Base-by-base conservation (phyloP, 2,113 vertebrate species). In the Progne subis region DNA sequence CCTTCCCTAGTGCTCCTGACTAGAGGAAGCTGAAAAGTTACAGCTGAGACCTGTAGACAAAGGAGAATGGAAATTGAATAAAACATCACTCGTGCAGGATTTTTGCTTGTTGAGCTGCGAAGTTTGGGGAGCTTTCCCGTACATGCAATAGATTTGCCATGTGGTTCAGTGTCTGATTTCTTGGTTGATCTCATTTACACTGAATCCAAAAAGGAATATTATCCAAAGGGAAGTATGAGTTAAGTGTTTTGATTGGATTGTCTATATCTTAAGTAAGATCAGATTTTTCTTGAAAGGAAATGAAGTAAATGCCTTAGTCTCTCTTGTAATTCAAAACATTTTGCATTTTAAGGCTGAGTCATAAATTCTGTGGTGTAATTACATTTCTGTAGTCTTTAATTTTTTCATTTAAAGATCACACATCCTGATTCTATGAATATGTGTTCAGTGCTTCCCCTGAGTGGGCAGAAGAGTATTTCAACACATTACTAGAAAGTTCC, bases 331-430 rank as follows among this genome's bases (percentile, higher is more conserved):
- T 96, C 86, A 90, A 86, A 81, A 60, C 15, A 12, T 77, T 94
- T 86, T 86, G 44, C 90, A 34, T 96, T 88, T 94, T 94, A 94
- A 94, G 91, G 56, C 88, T 95, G 95, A 96, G 82, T 95, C 88
- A 95, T 95, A 96, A 96, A 95, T 96, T 94, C 72, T 88, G 2
- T 64, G 86, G 88, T 86, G 60, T 95, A 96, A 94, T 95, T 96
- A 95, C 44, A 79, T 90, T 95, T 92, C 65, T 86, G 41, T 61
- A 92, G 80, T 75, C 93, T 90, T 96, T 82, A 90, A 93, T 94
- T 94, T 96, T 96, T 97, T 94, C 86, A 92, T 95, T 96, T 96
- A 92, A 90, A 94, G 92, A 96, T 96, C 93, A 92, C 86, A 81
- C 79, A 59, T 93, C 28, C 13, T 92, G 69, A 82, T 92, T 88